Evolutionary conservation across 2,888 invertebrate genomes (phyloP), one percentile per base, ranked within the genome.

Genomic region (Tethea ocularis): DNA sequence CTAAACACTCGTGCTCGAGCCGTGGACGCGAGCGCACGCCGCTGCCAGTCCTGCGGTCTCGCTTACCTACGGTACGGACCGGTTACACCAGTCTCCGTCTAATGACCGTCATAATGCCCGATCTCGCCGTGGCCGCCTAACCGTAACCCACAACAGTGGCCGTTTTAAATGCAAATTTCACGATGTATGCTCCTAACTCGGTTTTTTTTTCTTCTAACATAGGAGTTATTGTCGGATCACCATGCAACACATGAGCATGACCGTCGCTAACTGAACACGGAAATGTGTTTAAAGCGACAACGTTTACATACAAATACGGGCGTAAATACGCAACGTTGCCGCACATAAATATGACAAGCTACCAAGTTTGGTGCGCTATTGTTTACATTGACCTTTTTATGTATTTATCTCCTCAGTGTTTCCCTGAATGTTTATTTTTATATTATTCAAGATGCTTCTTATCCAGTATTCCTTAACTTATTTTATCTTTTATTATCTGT

Each of bases 151-250:
- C 71, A 68, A 69, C 70, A 62, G 71, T 71, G 68, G 68, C 67
- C 65, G 69, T 69, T 77, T 72, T 69, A 75, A 75, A 78, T 78
- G 78, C 73, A 71, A 78, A 78, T 78, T 71, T 73, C 62, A 68
- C 57, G 58, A 64, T 68, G 66, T 70, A 73, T 69, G 68, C 65
- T 61, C 64, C 67, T 64, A 68, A 67, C 69, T 67, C 58, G 69
- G 63, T 29, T 8, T 33, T 64, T 59, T 62, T 68, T 67, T 66
- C 61, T 46, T 51, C 17, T 10, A 51, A 51, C 20, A 23, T 36
- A 23, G 33, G 6, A 15, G 2, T 56, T 41, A 56, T n/a, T 20
- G 29, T 23, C 33, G 55, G 22, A n/a, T 22, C 17, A 15, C 26
- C 17, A 46, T 46, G 46, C 20, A 46, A 46, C 46, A 10, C 46